Base-by-base conservation (phyloP, 2,888 invertebrate species). In the Zaprionus obscuricornis region DNA sequence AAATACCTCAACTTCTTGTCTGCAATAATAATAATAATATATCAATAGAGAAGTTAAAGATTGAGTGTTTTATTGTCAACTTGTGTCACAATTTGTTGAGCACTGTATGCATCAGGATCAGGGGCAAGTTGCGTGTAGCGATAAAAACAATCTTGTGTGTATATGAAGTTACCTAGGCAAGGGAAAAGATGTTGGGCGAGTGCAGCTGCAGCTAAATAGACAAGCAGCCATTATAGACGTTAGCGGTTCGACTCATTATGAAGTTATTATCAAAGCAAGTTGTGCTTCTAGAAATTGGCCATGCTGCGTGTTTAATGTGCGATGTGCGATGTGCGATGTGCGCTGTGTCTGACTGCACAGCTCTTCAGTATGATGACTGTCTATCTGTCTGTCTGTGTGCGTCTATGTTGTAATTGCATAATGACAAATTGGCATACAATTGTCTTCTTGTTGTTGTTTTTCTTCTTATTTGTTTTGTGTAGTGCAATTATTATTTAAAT, bases 181-280 rank as follows among this genome's bases (percentile, higher is more conserved):
- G n/a, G n/a, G n/a, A n/a, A n/a, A n/a, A n/a, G n/a, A n/a, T n/a
- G n/a, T n/a, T n/a, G n/a, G n/a, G n/a, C n/a, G n/a, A n/a, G n/a
- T n/a, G n/a, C n/a, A n/a, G n/a, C n/a, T n/a, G n/a, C n/a, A n/a
- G 20, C 22, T 18, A 29, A 7, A 24, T 43, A 66, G 55, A 27
- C 45, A 36, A n/a, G 40, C 39, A 47, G 16, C 18, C 29, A n/a
- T 17, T 4, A 8, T 51, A 50, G 49, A 54, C 49, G 71, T 59
- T 54, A 51, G 43, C 74, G 77, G 83, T 69, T 77, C 71, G 56
- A 66, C 83, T 79, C 72, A 79, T 82, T 82, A 82, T 78, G 67
- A 62, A 59, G 73, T 70, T 75, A 78, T 83, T 79, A 79, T 74
- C 63, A 76, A 66, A 55, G 34, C 34, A 16, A 72, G 26, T 20